Conservation (phyloP, 35 echinoderm and acorn worm species). For the Eucidaris tribuloides region DNA sequence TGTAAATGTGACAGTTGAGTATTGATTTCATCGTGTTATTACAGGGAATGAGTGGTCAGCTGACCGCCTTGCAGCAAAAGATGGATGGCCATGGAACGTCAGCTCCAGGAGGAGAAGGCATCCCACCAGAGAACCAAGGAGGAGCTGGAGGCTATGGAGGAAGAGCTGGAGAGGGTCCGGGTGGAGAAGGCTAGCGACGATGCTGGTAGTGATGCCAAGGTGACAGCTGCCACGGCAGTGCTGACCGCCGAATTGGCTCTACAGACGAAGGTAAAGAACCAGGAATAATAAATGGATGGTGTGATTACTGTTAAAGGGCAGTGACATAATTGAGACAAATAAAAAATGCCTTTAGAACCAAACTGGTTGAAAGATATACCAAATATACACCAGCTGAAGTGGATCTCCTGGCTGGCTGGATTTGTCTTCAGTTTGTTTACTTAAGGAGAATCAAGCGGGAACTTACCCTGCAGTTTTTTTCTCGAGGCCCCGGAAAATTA, state of each 20-base stretch:
- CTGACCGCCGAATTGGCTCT: slow-evolving; percentile 66
- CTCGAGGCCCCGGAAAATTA: too few species aligned
- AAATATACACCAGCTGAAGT: too few species aligned
- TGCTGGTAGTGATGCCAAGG: slow-evolving; percentile 69
- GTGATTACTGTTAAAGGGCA: too few species aligned
- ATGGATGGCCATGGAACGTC: slow-evolving; percentile 60
- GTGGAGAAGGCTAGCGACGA: slow-evolving; percentile 43
- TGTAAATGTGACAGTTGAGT: too few species aligned
- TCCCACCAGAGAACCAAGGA: slow-evolving; percentile 80
- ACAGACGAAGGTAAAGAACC: slow-evolving; percentile 59
- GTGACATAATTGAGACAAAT: too few species aligned
- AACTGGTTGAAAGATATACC: too few species aligned
- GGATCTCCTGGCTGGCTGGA: too few species aligned
- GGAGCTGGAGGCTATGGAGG: slow-evolving; percentile 62
- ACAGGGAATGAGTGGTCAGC: slow-evolving; percentile 82
- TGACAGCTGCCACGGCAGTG: slow-evolving; percentile 61
- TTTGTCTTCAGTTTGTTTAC: too few species aligned
- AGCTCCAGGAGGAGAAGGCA: slow-evolving; percentile 65
- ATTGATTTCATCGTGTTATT: too few species aligned
- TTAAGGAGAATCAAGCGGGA: too few species aligned
- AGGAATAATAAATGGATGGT: too few species aligned
- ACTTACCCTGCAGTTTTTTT: neutral
- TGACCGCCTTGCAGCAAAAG: slow-evolving; percentile 55
- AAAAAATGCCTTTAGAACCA: too few species aligned
- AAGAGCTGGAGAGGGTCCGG: slow-evolving; percentile 50